These are phyloP conservation scores for Pangasius macronema DNA, from an alignment of 2,797 vertebrate genomes.

Conservation along the genomic window DNA sequence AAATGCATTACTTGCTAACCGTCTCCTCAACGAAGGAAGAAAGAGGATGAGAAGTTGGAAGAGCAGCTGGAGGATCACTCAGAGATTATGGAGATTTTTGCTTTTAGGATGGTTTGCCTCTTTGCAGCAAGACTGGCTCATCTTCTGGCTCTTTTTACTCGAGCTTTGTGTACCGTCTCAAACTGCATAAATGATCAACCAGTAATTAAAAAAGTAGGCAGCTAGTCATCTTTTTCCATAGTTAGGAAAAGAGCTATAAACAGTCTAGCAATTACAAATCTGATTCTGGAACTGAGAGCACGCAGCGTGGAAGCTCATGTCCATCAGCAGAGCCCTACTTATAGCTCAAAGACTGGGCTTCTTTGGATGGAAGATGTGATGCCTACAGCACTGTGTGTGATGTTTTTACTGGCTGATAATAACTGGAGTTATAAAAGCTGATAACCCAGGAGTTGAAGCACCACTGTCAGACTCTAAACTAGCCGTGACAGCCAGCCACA, in stretches of 20 bases:
- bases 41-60: not conserved
- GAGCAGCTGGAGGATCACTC: conserved; percentile 18
- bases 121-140: not conserved
- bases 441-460: not conserved
- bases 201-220: not conserved
- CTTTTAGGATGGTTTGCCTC: not conserved
- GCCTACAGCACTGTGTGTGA: not conserved
- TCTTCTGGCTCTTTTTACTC: not conserved
- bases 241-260: not conserved
- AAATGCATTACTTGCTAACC: not conserved
- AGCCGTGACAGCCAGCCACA: not conserved
- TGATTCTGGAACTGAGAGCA: not conserved
- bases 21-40: not conserved
- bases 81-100: not conserved
- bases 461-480: not conserved
- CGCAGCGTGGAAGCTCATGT: not conserved
- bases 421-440: no score
- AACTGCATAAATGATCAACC: not conserved
- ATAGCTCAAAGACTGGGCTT: not conserved
- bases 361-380: not conserved
- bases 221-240: not conserved
- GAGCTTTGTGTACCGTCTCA: not conserved
- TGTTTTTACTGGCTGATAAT: not conserved
- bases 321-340: not conserved
- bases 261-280: not conserved